phyloP scores from a whole-genome alignment of 2,113 vertebrate species.

The Xenus cinereus region DNA sequence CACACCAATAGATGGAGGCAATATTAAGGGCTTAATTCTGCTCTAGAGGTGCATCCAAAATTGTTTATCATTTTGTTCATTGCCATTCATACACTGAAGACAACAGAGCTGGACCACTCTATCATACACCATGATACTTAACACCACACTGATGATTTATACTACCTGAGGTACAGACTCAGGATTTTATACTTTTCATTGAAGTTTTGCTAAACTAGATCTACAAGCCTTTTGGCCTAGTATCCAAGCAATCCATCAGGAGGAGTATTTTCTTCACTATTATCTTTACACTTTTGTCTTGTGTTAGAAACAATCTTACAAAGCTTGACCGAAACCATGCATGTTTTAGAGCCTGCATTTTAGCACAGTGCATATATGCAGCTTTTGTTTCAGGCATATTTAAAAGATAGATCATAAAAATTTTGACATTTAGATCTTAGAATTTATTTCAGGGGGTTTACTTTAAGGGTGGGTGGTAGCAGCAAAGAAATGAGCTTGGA shows the following conservation, averaged over 20 bases:
- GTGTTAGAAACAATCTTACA: neutral
- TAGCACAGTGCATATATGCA: neutral
- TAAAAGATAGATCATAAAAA: neutral
- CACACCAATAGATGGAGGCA: neutral
- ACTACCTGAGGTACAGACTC: neutral
- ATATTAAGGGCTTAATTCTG: neutral
- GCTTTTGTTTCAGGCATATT: neutral
- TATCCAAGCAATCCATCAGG: neutral
- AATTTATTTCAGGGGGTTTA: neutral
- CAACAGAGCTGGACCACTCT: neutral
- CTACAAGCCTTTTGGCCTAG: neutral
- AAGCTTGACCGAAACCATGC: neutral
- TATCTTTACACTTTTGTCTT: neutral
- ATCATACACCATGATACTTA: neutral
- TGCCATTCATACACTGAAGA: neutral
- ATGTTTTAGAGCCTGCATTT: neutral
- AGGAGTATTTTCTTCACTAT: neutral
- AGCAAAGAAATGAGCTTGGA: neutral
- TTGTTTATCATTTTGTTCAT: neutral
- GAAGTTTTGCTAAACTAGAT: neutral
- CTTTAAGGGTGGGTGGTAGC: neutral
- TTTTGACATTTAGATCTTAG: neutral
- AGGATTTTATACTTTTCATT: neutral
- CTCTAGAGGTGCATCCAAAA: neutral
- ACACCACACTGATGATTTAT: neutral